A percentile compares a stretch with the other conserved stretches of the same genome.
Conservation (phyloP, 2,797 vertebrate genomes). For the Phoxinus dragarum region DNA sequence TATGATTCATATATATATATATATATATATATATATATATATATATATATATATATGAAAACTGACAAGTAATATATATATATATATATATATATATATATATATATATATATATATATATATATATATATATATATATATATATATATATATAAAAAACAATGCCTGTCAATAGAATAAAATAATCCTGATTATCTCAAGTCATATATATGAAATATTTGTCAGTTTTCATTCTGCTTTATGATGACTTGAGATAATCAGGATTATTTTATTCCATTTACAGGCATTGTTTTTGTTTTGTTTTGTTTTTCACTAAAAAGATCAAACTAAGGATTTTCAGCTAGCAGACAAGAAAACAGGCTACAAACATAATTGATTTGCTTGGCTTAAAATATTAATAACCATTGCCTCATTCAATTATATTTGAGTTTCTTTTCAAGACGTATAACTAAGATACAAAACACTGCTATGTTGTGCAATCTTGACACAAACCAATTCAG, state of each 20-base stretch:
- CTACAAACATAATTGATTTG: not conserved
- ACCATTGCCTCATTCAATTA: not conserved
- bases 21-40: too few species aligned
- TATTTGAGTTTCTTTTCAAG: not conserved
- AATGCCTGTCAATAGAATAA: too few species aligned
- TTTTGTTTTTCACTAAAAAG: not conserved
- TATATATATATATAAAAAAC: too few species aligned
- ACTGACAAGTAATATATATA: too few species aligned
- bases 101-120: too few species aligned
- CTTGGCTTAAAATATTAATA: slow-evolving; percentile 13
- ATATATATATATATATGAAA: too few species aligned
- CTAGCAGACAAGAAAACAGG: not conserved
- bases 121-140: too few species aligned
- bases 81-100: too few species aligned
- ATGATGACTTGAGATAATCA: not conserved
- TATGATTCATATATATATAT: too few species aligned
- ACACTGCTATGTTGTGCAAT: not conserved
- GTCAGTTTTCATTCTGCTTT: not conserved
- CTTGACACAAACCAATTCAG: slow-evolving; percentile 10
- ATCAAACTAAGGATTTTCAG: not conserved
- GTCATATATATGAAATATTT: not conserved
- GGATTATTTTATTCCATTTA: not conserved
- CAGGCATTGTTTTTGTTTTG: not conserved
- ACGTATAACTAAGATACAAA: not conserved
- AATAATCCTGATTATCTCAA: too few species aligned